Percentiles rank a stretch among this genome's conserved stretches.
phyloP scores from a whole-genome alignment of 2,113 vertebrate species.

The Sebastes fasciatus region DNA sequence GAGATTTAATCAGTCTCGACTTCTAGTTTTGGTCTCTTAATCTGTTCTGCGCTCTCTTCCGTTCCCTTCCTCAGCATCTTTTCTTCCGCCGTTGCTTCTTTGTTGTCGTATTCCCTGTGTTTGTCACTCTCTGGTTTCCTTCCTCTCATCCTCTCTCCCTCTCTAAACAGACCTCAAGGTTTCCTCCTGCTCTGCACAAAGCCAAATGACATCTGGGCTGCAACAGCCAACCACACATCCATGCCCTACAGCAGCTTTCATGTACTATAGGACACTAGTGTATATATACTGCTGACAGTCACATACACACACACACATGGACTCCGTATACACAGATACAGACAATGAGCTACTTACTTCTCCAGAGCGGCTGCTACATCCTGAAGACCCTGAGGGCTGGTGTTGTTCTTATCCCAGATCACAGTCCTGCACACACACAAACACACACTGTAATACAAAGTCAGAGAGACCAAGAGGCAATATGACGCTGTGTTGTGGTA shows the following conservation, averaged over 20 bases:
- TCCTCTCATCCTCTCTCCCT: conserved; percentile 30
- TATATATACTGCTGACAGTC: background rate
- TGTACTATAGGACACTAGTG: background rate
- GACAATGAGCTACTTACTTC: conserved; percentile 86
- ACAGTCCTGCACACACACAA: conserved; percentile 87
- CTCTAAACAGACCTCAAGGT: conserved; percentile 43
- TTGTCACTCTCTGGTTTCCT: conserved; percentile 23
- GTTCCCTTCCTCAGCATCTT: background rate
- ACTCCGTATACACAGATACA: conserved; percentile 1
- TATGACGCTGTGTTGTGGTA: no score
- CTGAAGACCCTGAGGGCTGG: conserved; percentile 96
- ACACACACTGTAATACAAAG: background rate
- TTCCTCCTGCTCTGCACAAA: conserved; percentile 37
- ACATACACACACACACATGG: background rate
- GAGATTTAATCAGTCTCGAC: conserved; percentile 24
- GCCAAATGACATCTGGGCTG: background rate
- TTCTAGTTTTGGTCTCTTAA: background rate
- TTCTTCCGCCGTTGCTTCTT: conserved; percentile 7
- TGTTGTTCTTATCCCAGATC: conserved; percentile 98
- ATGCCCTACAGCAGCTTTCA: background rate
- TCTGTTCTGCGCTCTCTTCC: conserved; percentile 7
- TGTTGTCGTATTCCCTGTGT: conserved; percentile 36
- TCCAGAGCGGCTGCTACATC: conserved; percentile 96
- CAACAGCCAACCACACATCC: conserved; percentile 10
- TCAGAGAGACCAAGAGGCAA: background rate